Evolutionary conservation across 2,888 invertebrate species (phyloP), one percentile per base, ranked within the genome.

Genomic region (Coenonympha arcania): DNA sequence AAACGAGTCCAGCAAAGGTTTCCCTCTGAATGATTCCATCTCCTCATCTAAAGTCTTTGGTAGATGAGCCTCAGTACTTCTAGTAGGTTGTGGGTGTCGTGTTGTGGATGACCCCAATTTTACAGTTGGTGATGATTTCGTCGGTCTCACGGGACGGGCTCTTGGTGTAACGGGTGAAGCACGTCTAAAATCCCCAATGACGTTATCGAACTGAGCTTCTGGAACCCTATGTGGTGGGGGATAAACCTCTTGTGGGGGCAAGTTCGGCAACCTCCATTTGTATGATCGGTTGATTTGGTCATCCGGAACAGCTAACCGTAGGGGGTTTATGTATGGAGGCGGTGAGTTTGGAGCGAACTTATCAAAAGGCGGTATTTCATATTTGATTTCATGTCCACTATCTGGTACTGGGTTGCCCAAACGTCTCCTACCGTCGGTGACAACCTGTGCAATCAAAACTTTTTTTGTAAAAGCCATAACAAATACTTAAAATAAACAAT

Each of bases 1-100:
- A 9, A 61, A 63, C 55, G 60, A 63, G 19, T 65, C 62, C 20
- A 61, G 42, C 44, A 64, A 42, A 28, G 65, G 39, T 45, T 64
- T 64, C 18, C 65, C 61, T 24, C 64, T 65, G 11, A 63, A 57
- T 4, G 56, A 55, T 19, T 64, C 62, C 37, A 65, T 58, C 34
- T 64, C 58, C 11, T 60, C 58, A 28, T 64, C 59, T 4, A 62
- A 55, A 8, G 58, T 55, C 47, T 61, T 60, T 6, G 57, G 51
- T 24, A 56, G 31, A 37, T 50, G 45, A 15, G 54, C 30, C 24
- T 54, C 54, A 24, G 31, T 42, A 16, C 40, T 47, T 41, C 46
- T 52, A 20, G 42, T 28, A 31, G 50, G 41, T 40, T 20, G 26
- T 20, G 37, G n/a, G 2, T 33, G 5, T 30, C 16, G 20, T 36